phyloP scores from a whole-genome alignment of 2,797 vertebrate species.

The Acestrorhynchus altus region DNA sequence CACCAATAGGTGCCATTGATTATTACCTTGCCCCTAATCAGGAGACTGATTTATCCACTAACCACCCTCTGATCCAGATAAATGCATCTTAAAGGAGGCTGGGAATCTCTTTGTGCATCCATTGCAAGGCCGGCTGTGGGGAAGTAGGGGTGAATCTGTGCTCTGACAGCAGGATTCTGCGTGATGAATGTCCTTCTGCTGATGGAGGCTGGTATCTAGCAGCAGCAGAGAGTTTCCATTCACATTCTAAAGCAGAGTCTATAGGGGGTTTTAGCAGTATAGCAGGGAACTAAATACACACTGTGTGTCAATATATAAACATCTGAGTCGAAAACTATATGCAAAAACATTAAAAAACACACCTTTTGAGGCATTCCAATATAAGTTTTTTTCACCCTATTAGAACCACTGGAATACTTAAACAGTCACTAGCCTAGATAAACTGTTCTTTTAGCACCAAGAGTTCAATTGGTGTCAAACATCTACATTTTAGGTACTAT shows the following conservation, averaged over 20 bases:
- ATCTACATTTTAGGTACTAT: too few species aligned
- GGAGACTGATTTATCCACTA: constrained; percentile 11
- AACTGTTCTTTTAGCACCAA: too few species aligned
- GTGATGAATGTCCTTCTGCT: constrained; percentile 50
- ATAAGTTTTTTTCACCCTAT: neutral
- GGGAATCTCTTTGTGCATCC: constrained; percentile 9
- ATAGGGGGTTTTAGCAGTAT: neutral
- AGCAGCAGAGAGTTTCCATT: constrained; percentile 24
- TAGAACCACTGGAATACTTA: too few species aligned
- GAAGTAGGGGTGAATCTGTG: constrained; percentile 43
- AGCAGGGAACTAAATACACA: neutral
- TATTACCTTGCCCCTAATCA: constrained; percentile 24
- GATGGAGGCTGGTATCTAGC: constrained; percentile 43
- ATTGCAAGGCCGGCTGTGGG: constrained; percentile 17
- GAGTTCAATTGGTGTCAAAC: too few species aligned
- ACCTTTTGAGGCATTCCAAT: neutral
- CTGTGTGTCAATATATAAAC: neutral
- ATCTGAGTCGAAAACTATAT: neutral
- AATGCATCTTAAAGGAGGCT: constrained; percentile 12
- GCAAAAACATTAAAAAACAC: neutral
- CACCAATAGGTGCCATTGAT: constrained; percentile 18
- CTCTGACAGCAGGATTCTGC: constrained; percentile 35
- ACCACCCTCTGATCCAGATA: constrained; percentile 15
- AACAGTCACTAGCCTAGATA: too few species aligned
- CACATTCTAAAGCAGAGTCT: constrained; percentile 10